Evolutionary conservation across 1,140 invertebrate genomes (phyloP), one percentile per base, ranked within the genome.

Genomic region (Chironomus tepperi): DNA sequence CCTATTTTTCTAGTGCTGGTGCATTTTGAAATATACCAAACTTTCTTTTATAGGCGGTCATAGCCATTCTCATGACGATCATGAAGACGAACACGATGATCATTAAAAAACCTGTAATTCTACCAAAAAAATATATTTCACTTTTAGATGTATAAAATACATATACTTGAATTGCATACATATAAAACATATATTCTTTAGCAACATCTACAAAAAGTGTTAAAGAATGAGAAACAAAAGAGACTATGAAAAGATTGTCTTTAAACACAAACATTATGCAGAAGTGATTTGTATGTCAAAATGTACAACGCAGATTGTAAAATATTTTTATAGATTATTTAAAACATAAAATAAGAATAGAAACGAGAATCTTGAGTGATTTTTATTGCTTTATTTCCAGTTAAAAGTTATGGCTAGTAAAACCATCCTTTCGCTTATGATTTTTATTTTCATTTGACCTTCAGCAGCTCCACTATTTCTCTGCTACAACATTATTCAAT

Each of bases 31-130:
- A 34, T 5, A 57, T n/a, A 57, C 47, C n/a, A 57, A 57, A 57
- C 47, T 57, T 57, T 57, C 47, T 57, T 8, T 70, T 70, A 70
- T 21, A 70, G 65, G 15, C 65, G 65, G 65, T 21, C 65, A 70
- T 6, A 70, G 65, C 19, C 65, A 70, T 70, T 70, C 65, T 0
- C 65, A 70, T 70, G 65, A 10, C 16, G 65, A 70, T 10, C 9
- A 70, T 18, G 65, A 70, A 10, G 18, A 70, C 18, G 65, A 21
- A 10, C 65, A 67, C 64, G 18, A 67, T 18, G 9, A 19, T 19
- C 65, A 18, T 10, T 70, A 18, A 70, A 70, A 70, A 70, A 57
- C 10, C 47, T 15, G 24, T 34, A 15, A 15, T 57, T 57, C 47
- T 57, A 57, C 47, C 47, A 57, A 57, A 57, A 57, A 34, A 34